Conservation (phyloP, 2,797 vertebrate genomes). For the Falco novaeseelandiae region DNA sequence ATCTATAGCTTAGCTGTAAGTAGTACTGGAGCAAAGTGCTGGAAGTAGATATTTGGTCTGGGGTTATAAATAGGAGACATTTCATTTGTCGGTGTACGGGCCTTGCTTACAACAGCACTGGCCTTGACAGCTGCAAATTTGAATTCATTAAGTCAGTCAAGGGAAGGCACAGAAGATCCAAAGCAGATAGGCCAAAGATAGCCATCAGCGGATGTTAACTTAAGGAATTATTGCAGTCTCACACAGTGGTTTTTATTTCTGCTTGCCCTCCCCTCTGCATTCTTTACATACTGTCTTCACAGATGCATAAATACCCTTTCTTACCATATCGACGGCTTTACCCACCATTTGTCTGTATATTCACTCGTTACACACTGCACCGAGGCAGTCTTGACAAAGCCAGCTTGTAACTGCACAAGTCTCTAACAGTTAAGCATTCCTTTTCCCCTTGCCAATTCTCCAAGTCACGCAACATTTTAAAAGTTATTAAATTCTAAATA, state of each 20-base stretch:
- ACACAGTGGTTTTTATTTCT: not conserved
- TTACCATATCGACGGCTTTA: not conserved
- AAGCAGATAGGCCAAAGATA: not conserved
- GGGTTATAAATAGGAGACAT: slow-evolving; percentile 3
- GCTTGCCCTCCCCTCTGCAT: not conserved
- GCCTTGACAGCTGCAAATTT: not conserved
- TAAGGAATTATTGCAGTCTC: not conserved
- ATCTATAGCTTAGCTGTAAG: not conserved
- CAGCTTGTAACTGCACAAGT: not conserved
- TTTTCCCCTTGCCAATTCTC: slow-evolving; percentile 18
- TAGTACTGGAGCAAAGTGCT: not conserved
- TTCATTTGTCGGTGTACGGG: not conserved
- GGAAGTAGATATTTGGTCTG: not conserved
- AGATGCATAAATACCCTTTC: not conserved
- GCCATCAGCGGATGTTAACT: not conserved
- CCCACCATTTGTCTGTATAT: not conserved
- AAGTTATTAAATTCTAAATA: slow-evolving; percentile 65
- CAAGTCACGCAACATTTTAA: slow-evolving; percentile 22
- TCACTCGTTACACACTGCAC: not conserved
- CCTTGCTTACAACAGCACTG: not conserved
- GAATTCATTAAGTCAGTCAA: not conserved
- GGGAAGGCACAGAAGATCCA: slow-evolving; percentile 3
- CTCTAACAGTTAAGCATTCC: not conserved
- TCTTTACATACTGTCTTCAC: not conserved
- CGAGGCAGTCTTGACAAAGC: not conserved